A percentile compares a stretch with the other conserved stretches of the same genome.
These are phyloP conservation scores for Galerucella pusilla DNA, from an alignment of 2,888 invertebrate genomes.

Conservation along the genomic window DNA sequence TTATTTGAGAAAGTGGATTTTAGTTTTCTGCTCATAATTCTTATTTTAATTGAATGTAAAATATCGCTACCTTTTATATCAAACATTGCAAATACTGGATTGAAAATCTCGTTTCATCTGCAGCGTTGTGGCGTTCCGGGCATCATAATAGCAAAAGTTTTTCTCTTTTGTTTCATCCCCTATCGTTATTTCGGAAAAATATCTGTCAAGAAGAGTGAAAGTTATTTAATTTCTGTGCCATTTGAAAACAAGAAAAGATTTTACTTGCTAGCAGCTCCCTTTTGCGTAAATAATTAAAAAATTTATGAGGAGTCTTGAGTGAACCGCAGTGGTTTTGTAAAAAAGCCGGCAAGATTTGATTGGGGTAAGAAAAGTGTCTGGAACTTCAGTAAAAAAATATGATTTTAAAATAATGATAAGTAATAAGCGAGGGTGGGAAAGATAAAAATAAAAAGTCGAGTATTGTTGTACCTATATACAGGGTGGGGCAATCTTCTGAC, in stretches of 20 bases:
- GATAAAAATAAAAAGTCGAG: neutral
- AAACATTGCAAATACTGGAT: neutral
- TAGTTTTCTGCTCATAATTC: too few species aligned
- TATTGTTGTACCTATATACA: too few species aligned
- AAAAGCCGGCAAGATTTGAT: slow-evolving; percentile 19
- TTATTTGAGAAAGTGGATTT: too few species aligned
- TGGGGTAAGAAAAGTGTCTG: slow-evolving; percentile 11
- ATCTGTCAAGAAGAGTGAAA: slow-evolving; percentile 41
- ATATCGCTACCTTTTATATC: neutral
- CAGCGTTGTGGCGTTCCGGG: slow-evolving; percentile 45
- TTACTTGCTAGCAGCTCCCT: slow-evolving; percentile 18
- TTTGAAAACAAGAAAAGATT: slow-evolving; percentile 38
- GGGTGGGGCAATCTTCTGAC: too few species aligned
- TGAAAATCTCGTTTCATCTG: neutral
- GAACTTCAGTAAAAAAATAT: slow-evolving; percentile 8
- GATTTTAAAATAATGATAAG: neutral
- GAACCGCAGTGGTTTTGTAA: slow-evolving; percentile 24
- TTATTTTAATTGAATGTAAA: neutral
- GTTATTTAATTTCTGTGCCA: slow-evolving; percentile 41
- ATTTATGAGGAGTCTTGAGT: slow-evolving; percentile 26
- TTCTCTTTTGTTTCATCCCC: slow-evolving; percentile 46
- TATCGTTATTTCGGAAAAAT: slow-evolving; percentile 44
- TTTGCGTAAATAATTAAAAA: slow-evolving; percentile 26
- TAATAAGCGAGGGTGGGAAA: neutral
- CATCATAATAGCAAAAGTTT: slow-evolving; percentile 56